Evolutionary conservation across 2,888 invertebrate genomes (phyloP), one percentile per base, ranked within the genome.

Genomic region (Apotomis turbidana): DNA sequence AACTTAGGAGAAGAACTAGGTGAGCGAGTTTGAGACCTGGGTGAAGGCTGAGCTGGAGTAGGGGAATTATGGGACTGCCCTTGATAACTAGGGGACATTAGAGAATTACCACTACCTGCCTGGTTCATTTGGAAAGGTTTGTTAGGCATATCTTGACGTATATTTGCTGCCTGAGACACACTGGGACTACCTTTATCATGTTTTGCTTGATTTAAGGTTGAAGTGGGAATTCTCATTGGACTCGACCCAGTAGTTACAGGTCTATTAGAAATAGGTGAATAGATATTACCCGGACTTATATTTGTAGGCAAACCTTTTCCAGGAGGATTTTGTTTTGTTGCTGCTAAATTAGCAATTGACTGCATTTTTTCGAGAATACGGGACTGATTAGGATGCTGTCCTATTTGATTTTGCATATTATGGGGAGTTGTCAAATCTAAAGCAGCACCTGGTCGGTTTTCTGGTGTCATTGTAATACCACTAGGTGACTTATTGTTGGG

Each of bases 351-450:
- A 49, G 91, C 93, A 78, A 94, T 94, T 59, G 93, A 91, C 75
- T 94, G 93, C 93, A 94, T 94, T 55, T 93, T 93, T 83, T 93
- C 93, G 81, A 93, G 88, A 63, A 90, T 87, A 82, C 93, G 91
- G 75, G 90, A 89, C 78, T 93, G 93, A 41, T 64, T 64, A 44
- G 54, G 64, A 74, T 92, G 92, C 54, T 87, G 87, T 57, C 85
- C 89, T 67, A 90, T 80, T 76, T 91, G 90, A 79, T 86, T 89
- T 80, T 88, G 93, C 60, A 87, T 81, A 78, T 86, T 90, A 77
- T 92, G 92, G 63, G 92, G 90, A 69, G 93, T 93, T 71, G 93
- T 91, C 70, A 94, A 85, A 81, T 94, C 94, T 72, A 94, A 83
- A 74, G 93, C 94, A 78, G 90, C 82, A 77, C 89, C 88, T 64